phyloP scores from a whole-genome alignment of 2,797 vertebrate species.

The Crypturellus tataupa region DNA sequence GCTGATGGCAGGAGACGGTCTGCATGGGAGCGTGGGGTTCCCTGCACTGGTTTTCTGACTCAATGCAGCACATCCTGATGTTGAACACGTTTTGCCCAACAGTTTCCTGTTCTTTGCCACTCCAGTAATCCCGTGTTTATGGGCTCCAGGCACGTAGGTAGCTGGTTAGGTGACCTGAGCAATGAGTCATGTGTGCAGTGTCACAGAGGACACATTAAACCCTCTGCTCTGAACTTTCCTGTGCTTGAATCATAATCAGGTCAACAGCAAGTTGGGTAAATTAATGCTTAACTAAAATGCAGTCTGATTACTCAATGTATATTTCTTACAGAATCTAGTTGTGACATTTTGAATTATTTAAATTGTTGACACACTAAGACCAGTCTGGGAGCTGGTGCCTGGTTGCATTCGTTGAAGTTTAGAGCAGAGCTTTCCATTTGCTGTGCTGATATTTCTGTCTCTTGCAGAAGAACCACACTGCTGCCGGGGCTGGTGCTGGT shows the following conservation, averaged over 20 bases:
- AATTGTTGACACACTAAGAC: background rate
- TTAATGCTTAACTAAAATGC: constrained; percentile 4
- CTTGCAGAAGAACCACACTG: background rate
- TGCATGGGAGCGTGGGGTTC: rapidly evolving
- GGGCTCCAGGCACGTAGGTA: background rate
- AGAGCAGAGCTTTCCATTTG: background rate
- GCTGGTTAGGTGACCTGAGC: background rate
- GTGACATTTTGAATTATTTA: background rate
- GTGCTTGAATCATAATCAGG: background rate
- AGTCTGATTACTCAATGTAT: background rate
- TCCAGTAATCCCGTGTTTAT: background rate
- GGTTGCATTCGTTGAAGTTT: background rate
- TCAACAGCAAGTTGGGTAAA: constrained; percentile 1
- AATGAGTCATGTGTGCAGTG: background rate
- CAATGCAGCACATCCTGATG: rapidly evolving
- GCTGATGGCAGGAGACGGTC: background rate
- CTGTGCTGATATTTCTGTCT: background rate
- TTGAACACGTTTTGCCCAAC: background rate
- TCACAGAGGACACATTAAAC: background rate
- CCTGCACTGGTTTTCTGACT: background rate
- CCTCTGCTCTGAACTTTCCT: background rate
- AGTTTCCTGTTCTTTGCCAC: background rate
- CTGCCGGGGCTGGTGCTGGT: background rate
- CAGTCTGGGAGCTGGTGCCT: background rate
- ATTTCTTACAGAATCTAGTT: background rate